Conservation (phyloP, 2,888 invertebrate genomes). For the Eurytoma adleriae region DNA sequence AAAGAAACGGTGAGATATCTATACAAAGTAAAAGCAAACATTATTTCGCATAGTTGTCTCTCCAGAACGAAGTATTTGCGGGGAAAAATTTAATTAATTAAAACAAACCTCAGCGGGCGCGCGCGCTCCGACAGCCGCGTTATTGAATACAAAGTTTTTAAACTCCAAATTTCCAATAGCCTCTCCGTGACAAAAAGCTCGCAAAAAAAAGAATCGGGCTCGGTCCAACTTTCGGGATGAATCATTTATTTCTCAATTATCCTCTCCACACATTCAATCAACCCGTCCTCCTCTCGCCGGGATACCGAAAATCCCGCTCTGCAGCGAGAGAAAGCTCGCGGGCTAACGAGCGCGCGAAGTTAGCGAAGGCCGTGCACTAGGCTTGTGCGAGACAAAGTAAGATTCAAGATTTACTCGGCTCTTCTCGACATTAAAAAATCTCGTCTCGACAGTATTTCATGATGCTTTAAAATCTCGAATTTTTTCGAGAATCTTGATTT, state of each 20-base stretch:
- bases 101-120: no score
- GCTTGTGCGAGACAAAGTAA: no score
- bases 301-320: not conserved
- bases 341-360: not conserved
- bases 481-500: no score
- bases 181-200: not conserved
- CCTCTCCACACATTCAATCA: not conserved
- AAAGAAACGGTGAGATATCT: no score
- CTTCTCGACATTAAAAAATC: no score
- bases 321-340: not conserved
- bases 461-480: no score
- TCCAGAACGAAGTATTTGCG: not conserved
- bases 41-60: not conserved
- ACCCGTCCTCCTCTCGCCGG: not conserved
- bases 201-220: not conserved
- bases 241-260: slow-evolving; percentile 12
- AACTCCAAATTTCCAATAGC: not conserved
- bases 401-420: no score
- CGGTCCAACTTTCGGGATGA: not conserved
- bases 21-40: no score
- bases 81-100: no score
- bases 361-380: not conserved
- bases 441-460: no score
- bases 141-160: not conserved
- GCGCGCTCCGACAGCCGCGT: no score